These are phyloP conservation scores for Emmelina monodactyla DNA, from an alignment of 2,888 invertebrate species.

Conservation along the genomic window DNA sequence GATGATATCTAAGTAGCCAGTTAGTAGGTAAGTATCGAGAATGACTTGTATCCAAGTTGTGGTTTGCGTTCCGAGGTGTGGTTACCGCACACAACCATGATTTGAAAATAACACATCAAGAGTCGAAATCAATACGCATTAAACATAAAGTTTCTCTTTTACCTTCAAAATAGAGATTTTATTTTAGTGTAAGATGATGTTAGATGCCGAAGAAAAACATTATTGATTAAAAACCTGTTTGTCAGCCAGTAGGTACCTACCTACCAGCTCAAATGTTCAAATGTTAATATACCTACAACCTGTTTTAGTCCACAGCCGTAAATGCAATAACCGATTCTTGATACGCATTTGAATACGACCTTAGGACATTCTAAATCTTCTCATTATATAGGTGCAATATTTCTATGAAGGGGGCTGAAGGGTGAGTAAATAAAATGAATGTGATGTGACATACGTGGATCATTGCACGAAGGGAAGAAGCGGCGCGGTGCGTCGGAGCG, in stretches of 20 bases:
- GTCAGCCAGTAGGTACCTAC: not conserved
- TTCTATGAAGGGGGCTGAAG: too few relatives aligned
- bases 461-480: conserved; percentile 52
- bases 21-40: too few relatives aligned
- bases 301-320: conserved; percentile 1
- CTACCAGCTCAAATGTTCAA: too few relatives aligned
- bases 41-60: too few relatives aligned
- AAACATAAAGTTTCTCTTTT: not conserved
- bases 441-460: conserved; percentile 53
- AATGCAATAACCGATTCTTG: conserved; percentile 1
- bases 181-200: not conserved
- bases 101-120: too few relatives aligned
- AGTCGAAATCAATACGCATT: not conserved
- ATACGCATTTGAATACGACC: conserved; percentile 1
- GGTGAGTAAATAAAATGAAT: too few relatives aligned
- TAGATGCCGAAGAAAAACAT: conserved; percentile 1
- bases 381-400: not conserved
- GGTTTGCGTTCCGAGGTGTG: conserved; percentile 1
- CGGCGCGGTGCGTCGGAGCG: conserved; percentile 28
- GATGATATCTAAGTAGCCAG: too few relatives aligned
- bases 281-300: conserved; percentile 1
- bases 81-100: not conserved
- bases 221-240: conserved; percentile 1
- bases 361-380: not conserved
- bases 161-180: not conserved